Percentiles rank a stretch among this genome's conserved stretches.
phyloP scores from a whole-genome alignment of 2,113 vertebrate genomes.

The Caranx ignobilis region DNA sequence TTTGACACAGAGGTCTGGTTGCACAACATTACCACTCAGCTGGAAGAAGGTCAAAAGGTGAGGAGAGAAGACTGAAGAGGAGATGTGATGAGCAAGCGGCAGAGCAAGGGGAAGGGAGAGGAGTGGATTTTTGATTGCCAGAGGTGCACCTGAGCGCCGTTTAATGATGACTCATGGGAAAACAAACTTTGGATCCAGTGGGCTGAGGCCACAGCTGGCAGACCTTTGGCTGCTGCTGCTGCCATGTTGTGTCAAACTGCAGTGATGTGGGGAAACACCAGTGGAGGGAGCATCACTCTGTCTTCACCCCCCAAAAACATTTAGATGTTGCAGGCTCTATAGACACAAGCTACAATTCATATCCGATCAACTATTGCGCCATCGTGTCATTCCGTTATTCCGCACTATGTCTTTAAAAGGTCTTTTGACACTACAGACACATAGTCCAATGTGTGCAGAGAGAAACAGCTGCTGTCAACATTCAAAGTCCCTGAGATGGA shows the following conservation, averaged over 20 bases:
- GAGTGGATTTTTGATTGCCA: constrained; percentile 21
- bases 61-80: background rate
- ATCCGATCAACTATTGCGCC: background rate
- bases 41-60: background rate
- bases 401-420: background rate
- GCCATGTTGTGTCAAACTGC: constrained; percentile 70
- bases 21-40: background rate
- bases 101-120: constrained; percentile 8
- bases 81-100: background rate
- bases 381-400: background rate
- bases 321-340: background rate
- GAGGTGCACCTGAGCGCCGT: constrained; percentile 74
- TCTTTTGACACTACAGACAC: background rate
- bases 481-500: constrained; percentile 3
- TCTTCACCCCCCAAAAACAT: constrained; percentile 11
- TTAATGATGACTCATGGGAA: constrained; percentile 80
- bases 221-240: constrained; percentile 33
- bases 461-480: background rate
- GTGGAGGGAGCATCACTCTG: constrained; percentile 6
- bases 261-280: constrained; percentile 52
- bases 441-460: background rate
- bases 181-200: constrained; percentile 73
- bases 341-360: background rate
- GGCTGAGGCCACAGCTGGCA: constrained; percentile 70
- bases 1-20: background rate